Base-by-base conservation (phyloP, 2,888 invertebrate genomes). In the Nysson spinosus region DNA sequence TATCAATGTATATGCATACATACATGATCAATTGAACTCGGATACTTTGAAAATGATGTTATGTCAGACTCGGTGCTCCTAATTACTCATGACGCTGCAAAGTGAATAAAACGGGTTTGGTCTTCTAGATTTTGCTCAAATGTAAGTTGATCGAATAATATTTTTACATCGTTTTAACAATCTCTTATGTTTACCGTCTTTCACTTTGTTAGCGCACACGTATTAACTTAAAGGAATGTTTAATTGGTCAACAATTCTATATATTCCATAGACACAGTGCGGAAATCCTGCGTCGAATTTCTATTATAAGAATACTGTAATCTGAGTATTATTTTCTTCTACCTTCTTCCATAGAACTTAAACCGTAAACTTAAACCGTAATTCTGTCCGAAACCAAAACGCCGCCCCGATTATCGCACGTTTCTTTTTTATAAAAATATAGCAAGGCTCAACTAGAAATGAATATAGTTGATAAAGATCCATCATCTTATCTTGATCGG, bases 231-330 rank as follows among this genome's bases (percentile, higher is more conserved):
- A 58, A 34, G 34, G 44, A 63, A 64, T 61, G 76, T 74, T n/a
- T 62, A 62, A 80, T 76, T 78, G 77, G 73, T 81, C 75, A 80
- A 80, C 75, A 77, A 78, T 77, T 72, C 66, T 60, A 71, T 70
- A 72, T 57, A 72, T 52, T 55, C 63, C 44, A 56, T 58, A 56
- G 54, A 46, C 61, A 70, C 47, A 60, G 56, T 51, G 65, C 40
- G 24, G 26, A 44, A 52, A 65, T 17, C 39, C 54, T 47, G 44
- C 32, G 28, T 34, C 39, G 43, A 49, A 54, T 54, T 28, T 52
- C 57, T 68, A 44, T 64, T 55, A 30, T 62, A 61, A 61, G 62
- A 77, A 77, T 77, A 77, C 77, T 77, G 75, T 40, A 64, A 50
- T 54, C 37, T 20, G 46, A 56, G 28, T 35, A 16, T 43, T 20